Evolutionary conservation across 2,888 invertebrate genomes (phyloP).

Genomic region (Melanotus villosus): DNA sequence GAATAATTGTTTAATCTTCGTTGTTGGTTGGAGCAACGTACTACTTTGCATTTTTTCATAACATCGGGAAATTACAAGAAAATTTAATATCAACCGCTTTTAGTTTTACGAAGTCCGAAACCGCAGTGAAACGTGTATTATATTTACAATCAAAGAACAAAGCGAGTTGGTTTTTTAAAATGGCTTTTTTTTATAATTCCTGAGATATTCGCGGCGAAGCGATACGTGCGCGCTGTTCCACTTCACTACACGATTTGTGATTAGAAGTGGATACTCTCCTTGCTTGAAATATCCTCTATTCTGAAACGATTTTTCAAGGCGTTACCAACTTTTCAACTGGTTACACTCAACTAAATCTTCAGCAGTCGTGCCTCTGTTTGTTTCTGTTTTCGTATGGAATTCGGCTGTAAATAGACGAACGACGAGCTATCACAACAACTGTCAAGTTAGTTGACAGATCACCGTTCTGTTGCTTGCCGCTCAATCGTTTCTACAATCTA

Average conservation of each 20-base stretch:
- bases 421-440: constrained; percentile 28
- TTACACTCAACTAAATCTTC: constrained; percentile 8
- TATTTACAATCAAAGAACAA: constrained; percentile 60
- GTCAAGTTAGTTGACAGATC: constrained; percentile 39
- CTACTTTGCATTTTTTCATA: constrained; percentile 20
- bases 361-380: not conserved
- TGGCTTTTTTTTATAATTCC: constrained; percentile 50
- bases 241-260: constrained; percentile 61
- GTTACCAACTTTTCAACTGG: constrained; percentile 15
- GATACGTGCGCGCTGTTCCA: constrained; percentile 59
- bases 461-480: constrained; percentile 33
- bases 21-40: constrained; percentile 12
- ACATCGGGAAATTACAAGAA: constrained; percentile 31
- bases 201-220: constrained; percentile 53
- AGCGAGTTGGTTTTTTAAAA: constrained; percentile 55
- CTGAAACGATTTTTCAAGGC: constrained; percentile 17
- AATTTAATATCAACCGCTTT: constrained; percentile 44
- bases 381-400: constrained; percentile 9
- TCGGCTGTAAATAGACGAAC: constrained; percentile 27
- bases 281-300: not conserved
- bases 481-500: constrained; percentile 41
- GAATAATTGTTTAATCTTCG: not conserved
- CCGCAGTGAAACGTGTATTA: constrained; percentile 63
- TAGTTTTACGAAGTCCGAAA: constrained; percentile 51
- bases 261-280: constrained; percentile 50